These are phyloP conservation scores for Dorcus parallelipipedus DNA, from an alignment of 2,888 invertebrate genomes.

Conservation along the genomic window DNA sequence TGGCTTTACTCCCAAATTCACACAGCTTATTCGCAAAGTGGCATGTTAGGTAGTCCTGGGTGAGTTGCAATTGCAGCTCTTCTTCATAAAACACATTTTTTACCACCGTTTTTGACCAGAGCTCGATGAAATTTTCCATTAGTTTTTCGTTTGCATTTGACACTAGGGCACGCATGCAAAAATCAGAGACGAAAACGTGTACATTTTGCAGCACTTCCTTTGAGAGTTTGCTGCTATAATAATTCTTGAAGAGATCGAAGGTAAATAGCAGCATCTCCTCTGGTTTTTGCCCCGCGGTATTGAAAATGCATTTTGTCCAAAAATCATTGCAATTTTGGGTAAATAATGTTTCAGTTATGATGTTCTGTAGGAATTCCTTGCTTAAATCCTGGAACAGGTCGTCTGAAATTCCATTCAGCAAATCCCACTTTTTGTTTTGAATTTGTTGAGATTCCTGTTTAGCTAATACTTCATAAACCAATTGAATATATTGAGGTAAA, in stretches of 20 bases:
- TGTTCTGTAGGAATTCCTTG: not conserved
- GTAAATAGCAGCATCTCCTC: not conserved
- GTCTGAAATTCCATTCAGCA: not conserved
- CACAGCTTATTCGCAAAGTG: not conserved
- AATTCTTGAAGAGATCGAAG: not conserved
- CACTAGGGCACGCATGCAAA: not conserved
- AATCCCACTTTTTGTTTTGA: not conserved
- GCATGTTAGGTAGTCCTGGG: too few relatives aligned
- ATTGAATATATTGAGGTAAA: not conserved
- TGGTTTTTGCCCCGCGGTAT: not conserved
- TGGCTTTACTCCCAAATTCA: not conserved
- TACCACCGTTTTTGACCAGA: not conserved
- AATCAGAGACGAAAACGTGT: not conserved
- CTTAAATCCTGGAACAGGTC: not conserved
- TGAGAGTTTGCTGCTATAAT: not conserved
- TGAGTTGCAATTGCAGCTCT: too few relatives aligned
- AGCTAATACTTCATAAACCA: not conserved
- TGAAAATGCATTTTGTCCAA: not conserved
- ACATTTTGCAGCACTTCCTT: not conserved
- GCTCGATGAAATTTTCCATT: conserved; percentile 1
- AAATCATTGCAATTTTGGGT: not conserved
- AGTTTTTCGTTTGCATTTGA: not conserved
- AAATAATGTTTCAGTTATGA: not conserved
- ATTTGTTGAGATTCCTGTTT: not conserved
- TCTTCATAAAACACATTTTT: not conserved